A percentile compares a stretch with the other conserved stretches of the same genome.
Evolutionary conservation across 2,888 invertebrate genomes (phyloP).

Genomic region (Brachyptera putata): DNA sequence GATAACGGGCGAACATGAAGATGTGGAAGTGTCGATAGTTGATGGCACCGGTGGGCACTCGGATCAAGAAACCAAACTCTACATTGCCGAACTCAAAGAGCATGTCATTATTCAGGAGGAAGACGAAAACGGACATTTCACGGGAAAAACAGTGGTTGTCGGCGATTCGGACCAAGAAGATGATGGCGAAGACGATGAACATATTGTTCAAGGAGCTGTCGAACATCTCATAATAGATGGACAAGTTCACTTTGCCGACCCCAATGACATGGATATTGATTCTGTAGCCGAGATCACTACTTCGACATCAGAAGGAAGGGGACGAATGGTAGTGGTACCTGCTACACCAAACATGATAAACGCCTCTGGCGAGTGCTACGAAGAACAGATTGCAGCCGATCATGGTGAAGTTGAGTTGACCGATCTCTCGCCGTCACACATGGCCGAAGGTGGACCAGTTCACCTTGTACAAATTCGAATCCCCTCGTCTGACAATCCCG

Average conservation of each 20-base stretch:
- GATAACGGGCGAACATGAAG: conserved; percentile 38
- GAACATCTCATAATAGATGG: conserved; percentile 39
- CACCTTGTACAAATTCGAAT: conserved; percentile 41
- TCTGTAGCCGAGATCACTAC: conserved; percentile 32
- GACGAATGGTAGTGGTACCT: conserved; percentile 35
- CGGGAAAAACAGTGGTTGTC: conserved; percentile 26
- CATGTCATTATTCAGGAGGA: conserved; percentile 48
- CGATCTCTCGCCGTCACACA: conserved; percentile 30
- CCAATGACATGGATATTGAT: conserved; percentile 36
- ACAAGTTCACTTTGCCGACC: conserved; percentile 38
- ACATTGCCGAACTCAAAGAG: conserved; percentile 51
- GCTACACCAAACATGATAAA: conserved; percentile 31
- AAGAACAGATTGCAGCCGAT: conserved; percentile 28
- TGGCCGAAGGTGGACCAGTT: conserved; percentile 37
- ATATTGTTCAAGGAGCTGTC: conserved; percentile 36
- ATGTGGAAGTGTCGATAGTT: conserved; percentile 42
- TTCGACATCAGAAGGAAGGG: conserved; percentile 25
- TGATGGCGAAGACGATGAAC: conserved; percentile 33
- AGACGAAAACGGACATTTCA: conserved; percentile 39
- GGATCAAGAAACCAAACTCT: conserved; percentile 47
- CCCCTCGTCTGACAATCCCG: conserved; percentile 36
- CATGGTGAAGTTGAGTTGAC: conserved; percentile 22
- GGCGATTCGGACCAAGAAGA: conserved; percentile 30
- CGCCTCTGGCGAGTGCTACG: conserved; percentile 19
- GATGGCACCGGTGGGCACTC: conserved; percentile 33